Conservation (phyloP, 2,888 invertebrate genomes). For the Dione juno region DNA sequence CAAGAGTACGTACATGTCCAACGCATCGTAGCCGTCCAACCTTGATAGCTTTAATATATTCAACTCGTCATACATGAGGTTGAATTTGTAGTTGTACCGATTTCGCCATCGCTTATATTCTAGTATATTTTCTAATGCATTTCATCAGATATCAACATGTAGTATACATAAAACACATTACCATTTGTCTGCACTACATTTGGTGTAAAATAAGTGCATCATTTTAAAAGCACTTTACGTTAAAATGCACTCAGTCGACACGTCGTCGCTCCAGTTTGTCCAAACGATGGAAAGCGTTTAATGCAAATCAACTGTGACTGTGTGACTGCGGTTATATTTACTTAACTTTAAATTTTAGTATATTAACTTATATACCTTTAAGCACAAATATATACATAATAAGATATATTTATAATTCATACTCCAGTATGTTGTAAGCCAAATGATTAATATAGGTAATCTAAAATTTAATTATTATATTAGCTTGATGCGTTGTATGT, state of each 20-base stretch:
- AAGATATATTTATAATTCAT: background rate
- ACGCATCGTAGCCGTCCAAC: too few relatives aligned
- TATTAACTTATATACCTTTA: background rate
- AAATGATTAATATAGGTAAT: too few relatives aligned
- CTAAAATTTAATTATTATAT: too few relatives aligned
- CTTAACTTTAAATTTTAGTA: background rate
- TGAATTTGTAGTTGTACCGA: too few relatives aligned
- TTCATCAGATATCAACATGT: background rate
- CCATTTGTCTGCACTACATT: conserved; percentile 37
- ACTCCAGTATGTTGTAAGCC: background rate
- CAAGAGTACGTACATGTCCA: too few relatives aligned
- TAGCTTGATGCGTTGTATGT: too few relatives aligned
- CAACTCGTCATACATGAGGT: too few relatives aligned
- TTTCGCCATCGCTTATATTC: background rate
- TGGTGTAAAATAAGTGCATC: conserved; percentile 50
- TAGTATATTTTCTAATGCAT: background rate
- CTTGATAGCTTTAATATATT: too few relatives aligned
- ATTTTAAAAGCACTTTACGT: conserved; percentile 60
- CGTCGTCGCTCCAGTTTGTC: conserved; percentile 50
- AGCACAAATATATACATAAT: background rate
- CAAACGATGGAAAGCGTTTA: conserved; percentile 58
- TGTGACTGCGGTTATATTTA: conserved; percentile 21
- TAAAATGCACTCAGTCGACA: conserved; percentile 63
- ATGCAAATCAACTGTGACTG: conserved; percentile 56
- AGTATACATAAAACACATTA: background rate